Base-by-base conservation (phyloP, 2,888 invertebrate genomes). In the Atrina japonica region DNA sequence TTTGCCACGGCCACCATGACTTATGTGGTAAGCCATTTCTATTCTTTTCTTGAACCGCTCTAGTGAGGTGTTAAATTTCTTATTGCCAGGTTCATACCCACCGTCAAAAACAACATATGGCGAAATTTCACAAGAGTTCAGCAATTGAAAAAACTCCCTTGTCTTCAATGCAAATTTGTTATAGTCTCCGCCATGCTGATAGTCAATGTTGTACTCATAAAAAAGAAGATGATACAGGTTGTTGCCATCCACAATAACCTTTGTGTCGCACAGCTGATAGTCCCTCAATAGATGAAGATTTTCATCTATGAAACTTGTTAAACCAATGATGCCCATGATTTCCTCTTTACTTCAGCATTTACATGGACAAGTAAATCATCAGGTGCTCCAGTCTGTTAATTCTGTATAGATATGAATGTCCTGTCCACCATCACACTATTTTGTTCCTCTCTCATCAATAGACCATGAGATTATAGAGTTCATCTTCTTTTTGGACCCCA, bases 251-350 rank as follows among this genome's bases (percentile, higher is more conserved):
- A 90, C 85, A 5, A 90, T 74, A 14, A 90, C 78, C 52, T 75
- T 78, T 11, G 83, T 84, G 69, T 88, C 76, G 67, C 84, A 85
- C 3, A 90, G 84, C 29, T 82, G 77, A 45, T 81, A 75, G 47
- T 85, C 83, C 30, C 77, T 74, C 53, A 96, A 91, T 3, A 90
- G 73, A n/a, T 83, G 76, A 7, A 84, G 82, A 75, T 89, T 86
- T 27, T 79, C 79, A 66, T 90, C 88, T 9, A 90, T 83, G 67
- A 90, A 89, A 0, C 95, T 95, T 16, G 96, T 96, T 70, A 97
- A 91, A 45, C 97, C 97, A 65, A 94, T 93, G 6, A 97, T 94
- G 11, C 97, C 97, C 97, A 97, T 95, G 74, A 78, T 90, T 18
- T 23, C n/a, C 35, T 7, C 35, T 5, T 35, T 35, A 35, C 5